Conservation (phyloP, 2,113 vertebrate species). For the Nothoprocta pentlandii region DNA sequence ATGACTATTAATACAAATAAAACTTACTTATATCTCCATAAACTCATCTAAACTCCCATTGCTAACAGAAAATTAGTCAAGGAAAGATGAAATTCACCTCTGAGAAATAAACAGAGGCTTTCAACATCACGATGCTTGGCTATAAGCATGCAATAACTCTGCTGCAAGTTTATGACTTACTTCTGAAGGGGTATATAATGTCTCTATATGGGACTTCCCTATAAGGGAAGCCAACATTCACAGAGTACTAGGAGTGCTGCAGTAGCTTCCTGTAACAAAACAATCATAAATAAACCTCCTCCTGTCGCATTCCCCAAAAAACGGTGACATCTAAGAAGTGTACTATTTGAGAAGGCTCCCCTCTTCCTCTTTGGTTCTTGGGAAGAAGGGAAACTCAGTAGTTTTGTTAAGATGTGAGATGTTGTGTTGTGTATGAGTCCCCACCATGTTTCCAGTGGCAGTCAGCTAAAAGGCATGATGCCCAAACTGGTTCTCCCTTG, state of each 20-base stretch:
- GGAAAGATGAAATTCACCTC: neutral
- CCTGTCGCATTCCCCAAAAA: neutral
- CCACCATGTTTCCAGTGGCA: fast-evolving
- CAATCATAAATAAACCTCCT: neutral
- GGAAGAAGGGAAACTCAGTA: neutral
- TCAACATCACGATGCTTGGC: neutral
- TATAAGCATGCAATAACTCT: neutral
- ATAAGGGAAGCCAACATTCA: neutral
- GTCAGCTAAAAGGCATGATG: neutral
- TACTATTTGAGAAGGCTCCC: neutral
- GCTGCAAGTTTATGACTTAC: neutral
- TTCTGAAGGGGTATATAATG: neutral
- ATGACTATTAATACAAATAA: neutral
- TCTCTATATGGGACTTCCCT: neutral
- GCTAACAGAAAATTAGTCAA: neutral
- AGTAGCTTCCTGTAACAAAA: neutral
- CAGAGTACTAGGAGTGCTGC: neutral
- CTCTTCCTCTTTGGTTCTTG: neutral
- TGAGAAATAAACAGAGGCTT: neutral
- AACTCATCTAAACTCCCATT: neutral
- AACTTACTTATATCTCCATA: neutral
- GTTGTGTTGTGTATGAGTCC: fast-evolving
- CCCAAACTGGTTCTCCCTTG: fast-evolving
- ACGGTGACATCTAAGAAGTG: no score
- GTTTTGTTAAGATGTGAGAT: neutral